Evolutionary conservation across 2,888 invertebrate species (phyloP).

Genomic region (Neocrepidodera transversa): DNA sequence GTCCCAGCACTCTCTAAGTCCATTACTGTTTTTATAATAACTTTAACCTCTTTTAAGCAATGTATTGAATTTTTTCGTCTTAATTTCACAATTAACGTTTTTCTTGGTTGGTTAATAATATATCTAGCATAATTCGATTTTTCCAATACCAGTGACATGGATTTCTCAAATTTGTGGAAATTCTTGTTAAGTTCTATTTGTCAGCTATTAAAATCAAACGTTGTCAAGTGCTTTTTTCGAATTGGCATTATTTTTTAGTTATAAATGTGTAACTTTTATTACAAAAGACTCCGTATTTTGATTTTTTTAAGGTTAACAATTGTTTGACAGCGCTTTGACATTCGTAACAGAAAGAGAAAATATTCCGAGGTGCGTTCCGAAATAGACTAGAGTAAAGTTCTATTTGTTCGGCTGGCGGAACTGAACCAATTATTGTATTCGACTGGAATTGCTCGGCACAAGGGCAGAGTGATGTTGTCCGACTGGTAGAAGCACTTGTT

Average conservation of each 20-base stretch:
- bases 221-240: neutral
- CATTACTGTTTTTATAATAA: conserved; percentile 27
- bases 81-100: conserved; percentile 16
- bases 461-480: no score
- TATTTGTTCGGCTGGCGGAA: no score
- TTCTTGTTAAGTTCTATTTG: conserved; percentile 13
- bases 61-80: conserved; percentile 9
- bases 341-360: no score
- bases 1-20: conserved; percentile 27
- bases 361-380: no score
- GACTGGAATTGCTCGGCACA: no score
- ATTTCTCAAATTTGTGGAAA: conserved; percentile 26
- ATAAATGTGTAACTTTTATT: conserved; percentile 3
- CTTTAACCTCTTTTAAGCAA: neutral
- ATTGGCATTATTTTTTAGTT: conserved; percentile 14
- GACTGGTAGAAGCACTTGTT: no score
- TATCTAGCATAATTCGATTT: conserved; percentile 15
- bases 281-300: conserved; percentile 6
- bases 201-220: conserved; percentile 27
- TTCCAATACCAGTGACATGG: conserved; percentile 26
- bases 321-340: conserved; percentile 2
- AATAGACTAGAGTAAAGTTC: no score
- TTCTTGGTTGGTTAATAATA: neutral
- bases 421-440: no score
- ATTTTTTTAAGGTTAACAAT: conserved; percentile 23